Evolutionary conservation across 2,797 vertebrate species (phyloP).

Genomic region (Sebastes oblongus): DNA sequence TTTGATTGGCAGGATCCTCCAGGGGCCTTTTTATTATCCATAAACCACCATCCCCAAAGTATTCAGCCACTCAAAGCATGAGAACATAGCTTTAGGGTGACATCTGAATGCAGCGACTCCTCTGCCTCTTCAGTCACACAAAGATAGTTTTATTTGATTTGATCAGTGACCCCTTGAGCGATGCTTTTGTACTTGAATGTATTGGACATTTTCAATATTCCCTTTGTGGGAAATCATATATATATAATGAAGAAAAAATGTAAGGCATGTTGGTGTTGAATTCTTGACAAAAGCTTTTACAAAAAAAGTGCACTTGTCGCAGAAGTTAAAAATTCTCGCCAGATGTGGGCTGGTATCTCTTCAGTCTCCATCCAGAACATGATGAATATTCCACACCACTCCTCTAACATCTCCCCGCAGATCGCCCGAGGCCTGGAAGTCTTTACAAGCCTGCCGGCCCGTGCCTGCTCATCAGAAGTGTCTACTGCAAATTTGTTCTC

Average conservation of each 20-base stretch:
- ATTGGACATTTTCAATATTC: background rate
- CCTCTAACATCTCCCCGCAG: background rate
- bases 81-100: background rate
- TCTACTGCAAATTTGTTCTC: background rate
- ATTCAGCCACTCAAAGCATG: background rate
- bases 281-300: background rate
- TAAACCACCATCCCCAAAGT: constrained; percentile 14
- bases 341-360: background rate
- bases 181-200: background rate
- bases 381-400: constrained; percentile 28
- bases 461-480: background rate
- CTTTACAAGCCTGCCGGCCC: background rate
- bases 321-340: background rate
- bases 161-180: background rate
- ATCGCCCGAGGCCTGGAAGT: constrained; percentile 8
- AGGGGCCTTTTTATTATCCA: background rate
- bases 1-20: constrained; percentile 6
- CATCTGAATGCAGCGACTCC: background rate
- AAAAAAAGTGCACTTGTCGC: background rate
- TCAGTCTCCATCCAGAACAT: background rate
- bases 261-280: background rate
- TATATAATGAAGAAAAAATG: background rate
- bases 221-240: background rate
- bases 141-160: background rate
- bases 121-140: background rate